These are phyloP conservation scores for Sylvia atricapilla DNA, from an alignment of 2,113 vertebrate genomes.

Conservation along the genomic window DNA sequence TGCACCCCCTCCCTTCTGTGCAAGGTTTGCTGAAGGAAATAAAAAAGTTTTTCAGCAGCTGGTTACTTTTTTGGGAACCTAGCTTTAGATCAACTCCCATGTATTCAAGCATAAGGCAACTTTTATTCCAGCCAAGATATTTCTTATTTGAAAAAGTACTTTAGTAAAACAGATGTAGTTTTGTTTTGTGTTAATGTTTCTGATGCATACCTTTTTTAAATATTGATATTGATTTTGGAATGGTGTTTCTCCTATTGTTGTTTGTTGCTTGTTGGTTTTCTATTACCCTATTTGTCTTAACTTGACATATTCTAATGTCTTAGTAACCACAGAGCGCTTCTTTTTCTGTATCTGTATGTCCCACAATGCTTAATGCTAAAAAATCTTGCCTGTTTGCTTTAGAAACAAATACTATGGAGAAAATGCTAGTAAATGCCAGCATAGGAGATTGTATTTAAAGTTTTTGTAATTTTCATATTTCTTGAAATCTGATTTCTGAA, in stretches of 20 bases:
- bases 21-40: not conserved
- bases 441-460: not conserved
- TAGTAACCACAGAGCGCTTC: fast-evolving
- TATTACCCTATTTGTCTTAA: not conserved
- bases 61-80: not conserved
- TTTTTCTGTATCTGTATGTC: not conserved
- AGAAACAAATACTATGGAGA: not conserved
- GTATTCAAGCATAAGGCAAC: not conserved
- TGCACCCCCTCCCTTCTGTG: fast-evolving
- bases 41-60: not conserved
- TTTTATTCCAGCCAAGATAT: not conserved
- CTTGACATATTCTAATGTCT: not conserved
- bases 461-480: not conserved
- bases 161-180: not conserved
- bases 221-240: not conserved
- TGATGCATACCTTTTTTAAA: not conserved
- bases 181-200: not conserved
- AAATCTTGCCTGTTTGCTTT: not conserved
- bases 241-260: not conserved
- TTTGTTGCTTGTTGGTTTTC: not conserved
- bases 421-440: not conserved
- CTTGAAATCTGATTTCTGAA: not conserved
- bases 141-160: not conserved
- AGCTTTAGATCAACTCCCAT: not conserved
- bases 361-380: not conserved